Evolutionary conservation across 2,888 invertebrate species (phyloP).

Genomic region (Neocrepidodera transversa): DNA sequence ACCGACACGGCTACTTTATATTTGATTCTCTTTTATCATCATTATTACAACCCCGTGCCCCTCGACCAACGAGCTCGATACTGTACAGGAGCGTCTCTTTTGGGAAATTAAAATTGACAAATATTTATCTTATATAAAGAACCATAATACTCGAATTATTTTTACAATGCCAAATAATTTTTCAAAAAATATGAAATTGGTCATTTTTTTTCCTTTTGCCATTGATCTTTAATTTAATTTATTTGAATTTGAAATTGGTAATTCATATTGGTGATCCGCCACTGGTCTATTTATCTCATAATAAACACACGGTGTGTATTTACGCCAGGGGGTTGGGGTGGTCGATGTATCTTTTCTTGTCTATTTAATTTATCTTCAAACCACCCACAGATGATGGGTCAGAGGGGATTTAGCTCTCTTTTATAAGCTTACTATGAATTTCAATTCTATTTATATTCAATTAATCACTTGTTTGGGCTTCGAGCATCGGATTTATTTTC

Average conservation of each 20-base stretch:
- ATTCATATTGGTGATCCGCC: no score
- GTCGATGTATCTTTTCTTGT: conserved; percentile 9
- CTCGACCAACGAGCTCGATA: not conserved
- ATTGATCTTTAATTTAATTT: no score
- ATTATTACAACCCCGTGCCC: conserved; percentile 23
- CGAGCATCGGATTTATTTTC: conserved; percentile 10
- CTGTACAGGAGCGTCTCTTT: not conserved
- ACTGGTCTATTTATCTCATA: conserved; percentile 21
- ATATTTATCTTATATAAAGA: no score
- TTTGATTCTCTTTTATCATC: conserved; percentile 52
- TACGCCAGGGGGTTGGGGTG: conserved; percentile 29
- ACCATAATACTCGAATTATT: no score
- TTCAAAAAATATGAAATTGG: no score
- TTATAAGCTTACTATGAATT: conserved; percentile 31
- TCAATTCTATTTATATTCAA: conserved; percentile 39
- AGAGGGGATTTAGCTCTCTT: conserved; percentile 2
- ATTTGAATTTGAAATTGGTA: no score
- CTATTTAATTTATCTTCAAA: conserved; percentile 38
- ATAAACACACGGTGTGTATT: conserved; percentile 37
- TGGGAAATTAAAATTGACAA: no score
- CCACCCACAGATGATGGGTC: conserved; percentile 36
- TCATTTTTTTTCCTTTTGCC: no score
- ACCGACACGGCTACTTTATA: conserved; percentile 52
- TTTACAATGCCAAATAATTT: no score
- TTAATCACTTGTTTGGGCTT: conserved; percentile 29